These are phyloP conservation scores for Paracanthobrama guichenoti DNA, from an alignment of 2,113 vertebrate species.

Conservation along the genomic window DNA sequence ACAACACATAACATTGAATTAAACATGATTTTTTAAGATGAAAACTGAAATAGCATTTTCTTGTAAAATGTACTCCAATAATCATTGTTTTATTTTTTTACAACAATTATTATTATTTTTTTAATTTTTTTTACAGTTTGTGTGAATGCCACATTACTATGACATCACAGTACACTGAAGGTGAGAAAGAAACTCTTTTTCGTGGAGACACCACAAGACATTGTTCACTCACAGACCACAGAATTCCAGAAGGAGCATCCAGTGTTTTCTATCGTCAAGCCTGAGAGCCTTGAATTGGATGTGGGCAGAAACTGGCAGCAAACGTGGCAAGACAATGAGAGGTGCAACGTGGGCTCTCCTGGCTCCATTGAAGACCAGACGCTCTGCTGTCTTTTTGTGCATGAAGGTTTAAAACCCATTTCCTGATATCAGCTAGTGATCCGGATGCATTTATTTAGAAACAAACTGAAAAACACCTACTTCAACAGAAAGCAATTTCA, in stretches of 20 bases:
- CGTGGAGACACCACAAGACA: not conserved
- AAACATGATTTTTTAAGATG: no score
- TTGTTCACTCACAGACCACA: not conserved
- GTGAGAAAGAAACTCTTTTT: not conserved
- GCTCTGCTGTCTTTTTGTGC: not conserved
- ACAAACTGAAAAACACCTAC: not conserved
- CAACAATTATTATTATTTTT: no score
- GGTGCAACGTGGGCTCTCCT: not conserved
- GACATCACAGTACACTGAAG: not conserved
- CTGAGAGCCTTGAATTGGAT: not conserved
- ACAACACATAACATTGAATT: no score
- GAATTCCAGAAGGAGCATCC: not conserved
- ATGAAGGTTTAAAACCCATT: not conserved
- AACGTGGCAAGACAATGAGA: not conserved
- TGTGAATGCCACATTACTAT: not conserved
- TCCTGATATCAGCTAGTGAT: not conserved
- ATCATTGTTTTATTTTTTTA: no score
- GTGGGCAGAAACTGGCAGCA: slow-evolving; percentile 1
- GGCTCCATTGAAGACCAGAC: not conserved
- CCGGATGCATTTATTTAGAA: not conserved
- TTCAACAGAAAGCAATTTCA: not conserved
- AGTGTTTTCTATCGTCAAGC: not conserved
- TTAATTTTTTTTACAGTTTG: no score
- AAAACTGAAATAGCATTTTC: no score
- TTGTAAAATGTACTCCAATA: no score